A percentile compares a stretch with the other conserved stretches of the same genome.
Evolutionary conservation across 2,113 vertebrate genomes (phyloP).

Genomic region (Ceyx cyanopectus): DNA sequence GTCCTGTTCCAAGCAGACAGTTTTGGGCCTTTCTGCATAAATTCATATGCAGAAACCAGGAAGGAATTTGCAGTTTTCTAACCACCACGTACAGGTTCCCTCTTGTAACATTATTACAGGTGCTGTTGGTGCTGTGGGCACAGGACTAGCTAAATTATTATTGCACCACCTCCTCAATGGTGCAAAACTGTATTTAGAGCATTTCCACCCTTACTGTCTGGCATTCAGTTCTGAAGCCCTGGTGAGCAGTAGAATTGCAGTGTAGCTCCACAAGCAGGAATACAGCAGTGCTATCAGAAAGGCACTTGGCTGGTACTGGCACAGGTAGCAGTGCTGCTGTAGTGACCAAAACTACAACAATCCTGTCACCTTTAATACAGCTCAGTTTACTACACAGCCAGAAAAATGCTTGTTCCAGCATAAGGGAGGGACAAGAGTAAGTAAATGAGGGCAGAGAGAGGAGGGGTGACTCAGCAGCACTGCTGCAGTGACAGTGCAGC

Average conservation of each 20-base stretch:
- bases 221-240: neutral
- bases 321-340: neutral
- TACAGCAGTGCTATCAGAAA: neutral
- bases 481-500: neutral
- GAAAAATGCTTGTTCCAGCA: neutral
- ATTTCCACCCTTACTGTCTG: neutral
- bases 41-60: neutral
- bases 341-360: neutral
- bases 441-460: neutral
- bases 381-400: neutral
- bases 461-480: neutral
- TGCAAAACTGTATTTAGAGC: neutral
- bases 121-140: neutral
- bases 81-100: neutral
- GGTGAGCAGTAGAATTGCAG: rapidly evolving
- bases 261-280: neutral
- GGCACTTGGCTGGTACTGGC: neutral
- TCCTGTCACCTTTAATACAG: neutral
- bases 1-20: neutral
- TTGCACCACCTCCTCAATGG: neutral
- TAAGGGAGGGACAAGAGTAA: neutral
- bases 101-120: neutral
- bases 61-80: conserved; percentile 36
- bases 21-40: neutral
- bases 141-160: neutral